These are phyloP conservation scores for Drosophila teissieri DNA, from an alignment of 1,140 invertebrate genomes.

Conservation along the genomic window DNA sequence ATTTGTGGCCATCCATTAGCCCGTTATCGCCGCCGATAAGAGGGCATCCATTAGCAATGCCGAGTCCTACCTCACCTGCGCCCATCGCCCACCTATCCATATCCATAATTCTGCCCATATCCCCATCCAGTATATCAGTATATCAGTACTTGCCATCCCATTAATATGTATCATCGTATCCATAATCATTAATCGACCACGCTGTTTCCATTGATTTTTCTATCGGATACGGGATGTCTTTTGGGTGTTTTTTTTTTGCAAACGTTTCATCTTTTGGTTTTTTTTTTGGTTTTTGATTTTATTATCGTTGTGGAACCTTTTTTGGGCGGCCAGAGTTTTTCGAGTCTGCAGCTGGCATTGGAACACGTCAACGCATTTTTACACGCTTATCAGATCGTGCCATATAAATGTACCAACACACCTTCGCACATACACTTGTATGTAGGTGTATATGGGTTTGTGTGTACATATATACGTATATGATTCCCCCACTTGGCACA, in stretches of 20 bases:
- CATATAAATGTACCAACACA: conserved; percentile 26
- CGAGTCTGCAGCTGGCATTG: conserved; percentile 47
- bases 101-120: conserved; percentile 23
- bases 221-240: neutral
- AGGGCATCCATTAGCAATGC: conserved; percentile 7
- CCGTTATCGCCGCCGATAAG: conserved; percentile 10
- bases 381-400: conserved; percentile 57
- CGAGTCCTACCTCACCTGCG: neutral
- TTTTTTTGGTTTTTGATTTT: conserved; percentile 1
- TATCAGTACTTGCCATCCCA: conserved; percentile 29
- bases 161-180: conserved; percentile 31
- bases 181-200: conserved; percentile 49
- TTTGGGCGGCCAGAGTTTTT: conserved; percentile 10
- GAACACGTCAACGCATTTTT: conserved; percentile 62
- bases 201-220: conserved; percentile 42
- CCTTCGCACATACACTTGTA: too few relatives aligned
- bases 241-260: neutral
- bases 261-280: conserved; percentile 1
- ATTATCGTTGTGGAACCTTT: conserved; percentile 18
- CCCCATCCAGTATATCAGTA: conserved; percentile 2
- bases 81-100: conserved; percentile 16
- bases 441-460: neutral
- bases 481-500: conserved; percentile 30
- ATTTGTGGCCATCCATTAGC: conserved; percentile 19
- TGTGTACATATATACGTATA: neutral